Conservation (phyloP, 2,888 invertebrate genomes). For the Phorcus lineatus region DNA sequence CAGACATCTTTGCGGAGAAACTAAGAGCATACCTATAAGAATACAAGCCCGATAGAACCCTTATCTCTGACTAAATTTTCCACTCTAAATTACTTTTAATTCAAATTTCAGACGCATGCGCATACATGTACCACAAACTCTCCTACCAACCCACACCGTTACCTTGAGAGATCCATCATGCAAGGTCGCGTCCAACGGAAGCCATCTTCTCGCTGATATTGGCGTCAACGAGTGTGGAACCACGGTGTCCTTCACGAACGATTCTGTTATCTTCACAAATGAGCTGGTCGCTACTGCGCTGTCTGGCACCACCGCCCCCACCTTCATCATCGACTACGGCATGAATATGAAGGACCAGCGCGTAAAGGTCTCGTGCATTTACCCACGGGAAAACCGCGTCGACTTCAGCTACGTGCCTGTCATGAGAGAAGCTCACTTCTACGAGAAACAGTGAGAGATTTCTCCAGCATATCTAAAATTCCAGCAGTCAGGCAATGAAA, state of each 20-base stretch:
- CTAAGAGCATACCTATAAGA: too few relatives aligned
- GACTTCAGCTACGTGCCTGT: neutral
- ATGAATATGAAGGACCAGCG: neutral
- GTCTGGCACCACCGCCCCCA: neutral
- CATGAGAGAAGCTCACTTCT: neutral
- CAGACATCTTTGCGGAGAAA: too few relatives aligned
- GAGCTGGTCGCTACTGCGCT: neutral
- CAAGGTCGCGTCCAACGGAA: neutral
- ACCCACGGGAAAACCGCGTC: neutral
- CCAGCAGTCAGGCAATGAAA: too few relatives aligned
- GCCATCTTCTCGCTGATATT: neutral
- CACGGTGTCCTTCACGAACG: neutral
- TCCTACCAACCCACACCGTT: neutral
- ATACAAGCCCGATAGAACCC: too few relatives aligned
- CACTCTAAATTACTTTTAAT: too few relatives aligned
- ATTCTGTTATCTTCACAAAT: neutral
- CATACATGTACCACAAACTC: neutral
- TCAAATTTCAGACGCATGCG: neutral
- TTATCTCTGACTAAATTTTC: too few relatives aligned
- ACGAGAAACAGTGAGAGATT: neutral
- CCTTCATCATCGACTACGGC: conserved; percentile 3
- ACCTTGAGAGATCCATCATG: neutral
- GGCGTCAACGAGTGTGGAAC: neutral
- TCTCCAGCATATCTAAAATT: neutral
- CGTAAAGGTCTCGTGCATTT: neutral